Conservation (phyloP, 2,888 invertebrate genomes). For the Catocala fraxini region DNA sequence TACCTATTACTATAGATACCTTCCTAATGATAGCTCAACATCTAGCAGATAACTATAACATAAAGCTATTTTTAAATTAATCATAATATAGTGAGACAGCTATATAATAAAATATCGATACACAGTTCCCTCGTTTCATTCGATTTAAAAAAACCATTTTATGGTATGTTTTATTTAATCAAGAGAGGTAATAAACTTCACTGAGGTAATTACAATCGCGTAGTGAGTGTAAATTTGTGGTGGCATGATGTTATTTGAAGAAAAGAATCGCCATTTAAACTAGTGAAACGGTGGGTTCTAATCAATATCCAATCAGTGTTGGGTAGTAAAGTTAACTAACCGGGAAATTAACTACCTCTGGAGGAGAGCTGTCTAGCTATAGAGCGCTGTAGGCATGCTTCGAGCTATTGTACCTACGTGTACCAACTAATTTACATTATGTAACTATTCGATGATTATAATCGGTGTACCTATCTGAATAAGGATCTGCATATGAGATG, state of each 20-base stretch:
- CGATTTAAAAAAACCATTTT: constrained; percentile 64
- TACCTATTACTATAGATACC: too few species aligned
- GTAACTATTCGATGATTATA: constrained; percentile 9
- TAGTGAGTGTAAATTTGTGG: constrained; percentile 85
- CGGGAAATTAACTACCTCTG: constrained; percentile 82
- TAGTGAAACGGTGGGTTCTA: constrained; percentile 80
- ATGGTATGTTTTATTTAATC: constrained; percentile 82
- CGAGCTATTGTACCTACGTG: constrained; percentile 9
- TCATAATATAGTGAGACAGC: constrained; percentile 16
- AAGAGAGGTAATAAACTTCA: constrained; percentile 74
- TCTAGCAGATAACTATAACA: not conserved
- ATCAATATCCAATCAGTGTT: constrained; percentile 85
- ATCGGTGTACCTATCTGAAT: constrained; percentile 5
- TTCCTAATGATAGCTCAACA: too few species aligned
- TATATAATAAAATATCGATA: constrained; percentile 37
- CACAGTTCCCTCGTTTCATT: constrained; percentile 37
- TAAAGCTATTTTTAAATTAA: constrained; percentile 1
- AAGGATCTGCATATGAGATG: not conserved
- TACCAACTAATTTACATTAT: constrained; percentile 14
- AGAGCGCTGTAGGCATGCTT: constrained; percentile 26
- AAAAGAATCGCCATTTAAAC: constrained; percentile 80
- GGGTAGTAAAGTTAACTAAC: constrained; percentile 85
- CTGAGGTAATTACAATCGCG: constrained; percentile 78
- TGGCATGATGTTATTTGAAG: constrained; percentile 77
- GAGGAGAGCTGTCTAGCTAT: constrained; percentile 56